Evolutionary conservation across 2,113 vertebrate genomes (phyloP).

Genomic region (Alouatta palliata): DNA sequence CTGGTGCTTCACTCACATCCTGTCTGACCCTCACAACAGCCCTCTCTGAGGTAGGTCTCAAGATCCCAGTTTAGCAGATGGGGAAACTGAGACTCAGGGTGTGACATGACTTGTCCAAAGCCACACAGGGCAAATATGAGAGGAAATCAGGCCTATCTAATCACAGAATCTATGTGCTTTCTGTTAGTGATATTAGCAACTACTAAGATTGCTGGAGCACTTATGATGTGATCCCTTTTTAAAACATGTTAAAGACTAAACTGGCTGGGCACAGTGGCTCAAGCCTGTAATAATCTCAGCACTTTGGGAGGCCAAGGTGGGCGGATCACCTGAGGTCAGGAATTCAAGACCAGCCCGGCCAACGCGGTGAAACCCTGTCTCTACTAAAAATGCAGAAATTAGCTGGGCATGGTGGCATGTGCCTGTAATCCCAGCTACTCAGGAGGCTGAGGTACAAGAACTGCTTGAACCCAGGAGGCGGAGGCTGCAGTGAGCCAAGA

Average conservation of each 20-base stretch:
- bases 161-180: background rate
- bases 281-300: too few relatives aligned
- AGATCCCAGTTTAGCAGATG: background rate
- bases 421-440: too few relatives aligned
- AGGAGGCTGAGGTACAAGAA: too few relatives aligned
- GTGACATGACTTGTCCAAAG: background rate
- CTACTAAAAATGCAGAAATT: too few relatives aligned
- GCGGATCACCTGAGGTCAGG: too few relatives aligned
- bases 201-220: background rate
- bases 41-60: background rate
- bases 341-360: too few relatives aligned
- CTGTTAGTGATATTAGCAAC: background rate
- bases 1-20: background rate
- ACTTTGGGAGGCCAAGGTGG: too few relatives aligned
- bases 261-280: too few relatives aligned
- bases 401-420: too few relatives aligned
- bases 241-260: background rate
- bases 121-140: background rate
- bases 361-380: too few relatives aligned
- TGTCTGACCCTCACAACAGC: background rate
- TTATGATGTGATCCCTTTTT: background rate
- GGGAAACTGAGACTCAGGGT: background rate
- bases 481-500: too few relatives aligned
- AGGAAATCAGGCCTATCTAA: background rate
- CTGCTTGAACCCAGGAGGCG: too few relatives aligned